A percentile compares a stretch with the other conserved stretches of the same genome.
Evolutionary conservation across 2,797 vertebrate genomes (phyloP).

Genomic region (Corythornis leucogaster): DNA sequence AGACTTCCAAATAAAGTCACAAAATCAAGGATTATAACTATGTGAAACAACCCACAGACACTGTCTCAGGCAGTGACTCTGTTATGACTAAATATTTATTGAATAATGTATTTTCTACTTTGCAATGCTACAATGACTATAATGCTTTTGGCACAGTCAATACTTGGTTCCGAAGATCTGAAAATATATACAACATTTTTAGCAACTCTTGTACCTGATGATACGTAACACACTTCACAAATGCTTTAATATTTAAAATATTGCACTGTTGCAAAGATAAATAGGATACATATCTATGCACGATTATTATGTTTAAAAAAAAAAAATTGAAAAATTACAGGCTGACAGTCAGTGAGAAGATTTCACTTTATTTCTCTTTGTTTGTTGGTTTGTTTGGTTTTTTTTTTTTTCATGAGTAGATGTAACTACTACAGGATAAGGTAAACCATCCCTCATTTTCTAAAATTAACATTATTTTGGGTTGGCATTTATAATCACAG

Average conservation of each 20-base stretch:
- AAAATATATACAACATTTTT: background rate
- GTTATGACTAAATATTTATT: background rate
- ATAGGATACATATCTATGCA: background rate
- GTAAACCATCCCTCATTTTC: background rate
- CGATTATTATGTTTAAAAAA: background rate
- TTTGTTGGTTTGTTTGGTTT: too few relatives aligned
- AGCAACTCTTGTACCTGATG: background rate
- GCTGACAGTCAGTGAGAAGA: background rate
- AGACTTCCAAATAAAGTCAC: background rate
- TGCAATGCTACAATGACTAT: fast-evolving
- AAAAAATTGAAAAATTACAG: background rate
- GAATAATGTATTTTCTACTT: background rate
- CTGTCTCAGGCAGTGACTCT: background rate
- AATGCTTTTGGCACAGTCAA: background rate
- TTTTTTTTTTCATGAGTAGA: background rate
- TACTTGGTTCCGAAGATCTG: background rate
- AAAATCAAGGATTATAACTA: background rate
- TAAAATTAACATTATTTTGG: background rate
- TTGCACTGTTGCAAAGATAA: background rate
- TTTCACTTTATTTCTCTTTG: background rate
- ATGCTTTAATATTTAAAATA: background rate
- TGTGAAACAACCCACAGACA: background rate
- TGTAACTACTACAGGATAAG: background rate
- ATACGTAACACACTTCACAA: background rate
- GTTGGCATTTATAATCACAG: background rate